Conservation (phyloP, 2,113 vertebrate genomes). For the Elachura formosa region DNA sequence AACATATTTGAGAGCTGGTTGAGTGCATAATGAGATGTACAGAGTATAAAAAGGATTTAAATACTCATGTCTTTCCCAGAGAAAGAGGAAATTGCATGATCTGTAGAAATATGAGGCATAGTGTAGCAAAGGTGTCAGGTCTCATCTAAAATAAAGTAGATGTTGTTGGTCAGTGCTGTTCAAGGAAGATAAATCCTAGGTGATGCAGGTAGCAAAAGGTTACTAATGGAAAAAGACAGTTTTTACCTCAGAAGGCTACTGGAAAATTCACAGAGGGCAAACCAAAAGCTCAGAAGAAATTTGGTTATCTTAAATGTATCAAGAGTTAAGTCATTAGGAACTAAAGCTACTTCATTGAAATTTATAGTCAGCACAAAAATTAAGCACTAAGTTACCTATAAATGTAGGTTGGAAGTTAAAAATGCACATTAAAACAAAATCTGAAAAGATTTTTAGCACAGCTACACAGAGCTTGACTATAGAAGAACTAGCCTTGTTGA, state of each 20-base stretch:
- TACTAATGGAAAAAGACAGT: background rate
- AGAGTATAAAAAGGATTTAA: background rate
- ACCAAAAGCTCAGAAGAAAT: background rate
- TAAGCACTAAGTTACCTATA: background rate
- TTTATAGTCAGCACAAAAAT: background rate
- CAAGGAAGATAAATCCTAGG: background rate
- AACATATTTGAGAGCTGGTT: background rate
- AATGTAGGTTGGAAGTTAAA: background rate
- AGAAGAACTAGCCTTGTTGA: background rate
- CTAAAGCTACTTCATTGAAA: background rate
- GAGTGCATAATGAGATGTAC: background rate
- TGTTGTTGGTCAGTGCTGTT: background rate
- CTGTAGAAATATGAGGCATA: background rate
- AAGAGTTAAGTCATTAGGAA: background rate
- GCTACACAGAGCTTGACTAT: background rate
- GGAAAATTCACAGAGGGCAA: background rate
- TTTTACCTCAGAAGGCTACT: background rate
- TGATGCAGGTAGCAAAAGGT: background rate
- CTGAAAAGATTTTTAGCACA: background rate
- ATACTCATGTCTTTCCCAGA: background rate
- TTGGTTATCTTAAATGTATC: background rate
- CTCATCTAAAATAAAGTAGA: background rate
- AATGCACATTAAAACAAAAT: background rate
- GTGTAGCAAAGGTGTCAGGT: background rate
- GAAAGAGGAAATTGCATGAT: background rate